Base-by-base conservation (phyloP, 2,113 vertebrate genomes). In the Vulpes ferrilata region DNA sequence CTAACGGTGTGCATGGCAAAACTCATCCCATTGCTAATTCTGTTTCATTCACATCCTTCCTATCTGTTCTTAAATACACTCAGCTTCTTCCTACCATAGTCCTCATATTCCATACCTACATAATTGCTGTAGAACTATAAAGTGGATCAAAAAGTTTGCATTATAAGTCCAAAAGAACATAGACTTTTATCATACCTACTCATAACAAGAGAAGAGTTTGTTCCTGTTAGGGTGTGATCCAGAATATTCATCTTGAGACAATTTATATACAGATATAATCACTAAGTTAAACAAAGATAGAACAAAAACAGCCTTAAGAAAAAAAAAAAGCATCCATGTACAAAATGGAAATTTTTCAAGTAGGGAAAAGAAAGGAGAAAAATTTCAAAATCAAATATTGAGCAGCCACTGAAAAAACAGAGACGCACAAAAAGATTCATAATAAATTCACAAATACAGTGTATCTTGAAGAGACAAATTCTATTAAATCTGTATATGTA, bases 341-440 rank as follows among this genome's bases (percentile, higher is more conserved):
- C 10, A 89, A 55, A 93, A 80, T 53, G 51, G 51, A 80, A 60
- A n/a, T 85, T 80, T 90, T 64, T 80, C n/a, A 92, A 95, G 84
- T 53, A 93, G 10, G 25, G 25, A 43, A 80, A 94, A 22, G 20
- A 79, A 88, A 93, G n/a, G 69, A 57, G 35, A 91, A 84, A 76
- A 78, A 88, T 97, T 96, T 97, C 43, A 95, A 94, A 97, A 85
- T 59, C 53, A 84, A 78, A 15, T 89, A 69, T 20, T 88, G 62
- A 94, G 23, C 32, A 79, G 20, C 11, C 30, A 67, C 11, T 84
- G 51, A 53, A 73, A 91, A 95, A 90, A 43, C 7, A 67, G 35
- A 93, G 35, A 84, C 30, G 1, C 51, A 51, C 59, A 25, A 89
- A 51, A 15, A 80, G 11, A 90, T 65, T 15, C 35, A 78, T 69